Conservation (phyloP, 2,888 invertebrate species). For the Apotomis capreana region DNA sequence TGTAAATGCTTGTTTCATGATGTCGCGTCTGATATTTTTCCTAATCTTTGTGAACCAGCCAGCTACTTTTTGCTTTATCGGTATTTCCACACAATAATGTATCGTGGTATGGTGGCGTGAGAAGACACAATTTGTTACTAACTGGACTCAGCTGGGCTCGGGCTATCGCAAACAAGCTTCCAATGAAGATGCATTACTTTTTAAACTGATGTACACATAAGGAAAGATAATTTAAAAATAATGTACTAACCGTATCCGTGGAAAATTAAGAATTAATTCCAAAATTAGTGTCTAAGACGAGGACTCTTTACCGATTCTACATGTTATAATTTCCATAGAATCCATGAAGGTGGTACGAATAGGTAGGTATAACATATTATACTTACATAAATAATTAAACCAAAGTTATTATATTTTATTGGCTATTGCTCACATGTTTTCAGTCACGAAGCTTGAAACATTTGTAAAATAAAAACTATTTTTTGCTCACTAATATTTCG, state of each 20-base stretch:
- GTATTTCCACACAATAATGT: constrained; percentile 54
- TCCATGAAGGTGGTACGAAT: too few relatives aligned
- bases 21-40: constrained; percentile 11
- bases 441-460: too few relatives aligned
- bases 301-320: too few relatives aligned
- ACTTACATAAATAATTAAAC: too few relatives aligned
- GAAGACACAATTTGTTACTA: constrained; percentile 65
- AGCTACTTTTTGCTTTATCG: constrained; percentile 56
- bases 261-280: background rate
- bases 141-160: constrained; percentile 53
- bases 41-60: constrained; percentile 36
- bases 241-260: background rate
- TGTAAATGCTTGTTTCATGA: background rate
- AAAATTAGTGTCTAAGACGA: too few relatives aligned
- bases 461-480: too few relatives aligned
- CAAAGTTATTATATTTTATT: too few relatives aligned
- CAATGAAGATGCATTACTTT: constrained; percentile 66
- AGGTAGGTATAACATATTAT: too few relatives aligned
- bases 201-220: constrained; percentile 55
- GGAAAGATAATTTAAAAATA: background rate
- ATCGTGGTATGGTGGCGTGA: constrained; percentile 68
- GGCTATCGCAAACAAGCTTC: constrained; percentile 59
- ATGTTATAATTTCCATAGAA: too few relatives aligned
- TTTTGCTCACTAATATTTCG: too few relatives aligned
- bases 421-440: too few relatives aligned